Percentiles rank a stretch among this genome's conserved stretches.
Conservation (phyloP, 2,888 invertebrate genomes). For the Synanthedon andrenaeformis region DNA sequence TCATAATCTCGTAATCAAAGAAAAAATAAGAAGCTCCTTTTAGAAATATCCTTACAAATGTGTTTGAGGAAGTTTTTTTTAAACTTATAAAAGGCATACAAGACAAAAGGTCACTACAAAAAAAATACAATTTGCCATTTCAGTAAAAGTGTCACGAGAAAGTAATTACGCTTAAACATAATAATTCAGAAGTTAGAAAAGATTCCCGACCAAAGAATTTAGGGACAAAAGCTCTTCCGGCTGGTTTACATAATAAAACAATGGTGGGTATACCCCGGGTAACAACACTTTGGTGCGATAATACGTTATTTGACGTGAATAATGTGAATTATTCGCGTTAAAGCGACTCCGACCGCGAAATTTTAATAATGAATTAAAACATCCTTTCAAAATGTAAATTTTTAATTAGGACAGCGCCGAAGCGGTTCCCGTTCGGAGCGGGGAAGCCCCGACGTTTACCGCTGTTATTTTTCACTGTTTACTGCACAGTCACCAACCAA, state of each 20-base stretch:
- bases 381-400: conserved; percentile 64
- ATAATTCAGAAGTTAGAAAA: conserved; percentile 55
- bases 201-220: conserved; percentile 48
- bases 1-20: no score
- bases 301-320: conserved; percentile 7
- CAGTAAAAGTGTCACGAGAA: conserved; percentile 3
- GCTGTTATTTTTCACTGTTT: background rate
- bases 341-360: conserved; percentile 51
- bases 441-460: background rate
- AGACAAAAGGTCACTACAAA: background rate
- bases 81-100: conserved; percentile 1
- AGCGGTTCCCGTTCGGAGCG: conserved; percentile 4
- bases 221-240: conserved; percentile 17
- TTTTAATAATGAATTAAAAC: conserved; percentile 66
- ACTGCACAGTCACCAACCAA: background rate
- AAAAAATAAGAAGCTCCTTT: no score
- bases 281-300: conserved; percentile 5
- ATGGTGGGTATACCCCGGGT: conserved; percentile 7
- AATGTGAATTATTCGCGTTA: conserved; percentile 34
- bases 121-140: background rate
- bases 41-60: no score
- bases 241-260: conserved; percentile 41
- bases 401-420: conserved; percentile 44
- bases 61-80: no score
- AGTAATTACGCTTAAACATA: conserved; percentile 49